Base-by-base conservation (phyloP, 2,797 vertebrate species). In the Ispidina picta region DNA sequence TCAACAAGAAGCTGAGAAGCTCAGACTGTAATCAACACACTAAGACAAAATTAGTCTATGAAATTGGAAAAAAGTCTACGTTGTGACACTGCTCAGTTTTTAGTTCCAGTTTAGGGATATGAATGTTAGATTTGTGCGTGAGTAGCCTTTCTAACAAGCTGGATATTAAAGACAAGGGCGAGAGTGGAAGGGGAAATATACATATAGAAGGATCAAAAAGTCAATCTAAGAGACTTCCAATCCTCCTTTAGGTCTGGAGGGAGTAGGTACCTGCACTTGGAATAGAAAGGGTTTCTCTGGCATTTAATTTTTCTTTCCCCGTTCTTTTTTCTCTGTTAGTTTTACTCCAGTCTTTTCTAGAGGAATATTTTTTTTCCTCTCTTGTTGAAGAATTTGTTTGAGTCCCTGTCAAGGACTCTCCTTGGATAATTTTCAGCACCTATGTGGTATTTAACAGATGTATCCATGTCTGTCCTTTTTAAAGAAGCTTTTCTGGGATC, bases 141-240 rank as follows among this genome's bases (percentile, higher is more conserved):
- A 68, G 6, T 25, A 39, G 20, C 9, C 12, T 37, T 81, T 81
- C 33, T 66, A 52, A 43, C 26, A 68, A 71, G 18, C 20, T 55
- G 25, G 8, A 62, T 70, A 6, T 85, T 80, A 29, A 72, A 44
- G 37, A 33, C 9, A 19, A 62, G 15, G 15, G 2, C 8, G 6
- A 12, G 5, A 11, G 9, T 28, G 10, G 26, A 80, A 70, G 2
- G 15, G 13, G 22, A 58, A 58, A 69, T 26, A 4, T 1, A 66
- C 3, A 2, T 6, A 10, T 4, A 29, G 15, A 35, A 3, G 43
- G 31, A 88, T 15, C 22, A 78, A 69, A 74, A 86, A 75, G 12
- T 29, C 0, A 6, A 2, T 18, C 1, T 0, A 39, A 78, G 55
- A 31, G 19, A 15, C 11, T 2, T 8, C 9, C 33, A 4, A 82